Conservation (phyloP, 2,113 vertebrate species). For the Hippocampus comes region DNA sequence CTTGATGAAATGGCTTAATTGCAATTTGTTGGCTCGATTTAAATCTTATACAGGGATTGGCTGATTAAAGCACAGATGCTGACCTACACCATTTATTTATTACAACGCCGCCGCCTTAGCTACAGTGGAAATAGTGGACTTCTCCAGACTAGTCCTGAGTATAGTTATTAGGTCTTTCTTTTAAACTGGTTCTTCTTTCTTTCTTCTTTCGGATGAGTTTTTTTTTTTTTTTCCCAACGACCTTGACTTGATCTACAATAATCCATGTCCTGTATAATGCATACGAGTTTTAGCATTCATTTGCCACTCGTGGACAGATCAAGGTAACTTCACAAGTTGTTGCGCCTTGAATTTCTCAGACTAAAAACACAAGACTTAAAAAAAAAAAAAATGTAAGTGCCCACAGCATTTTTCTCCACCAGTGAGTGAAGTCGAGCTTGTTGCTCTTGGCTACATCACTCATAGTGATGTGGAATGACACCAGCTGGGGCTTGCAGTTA, state of each 20-base stretch:
- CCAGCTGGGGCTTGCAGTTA: conserved; percentile 7
- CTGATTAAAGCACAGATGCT: conserved; percentile 3
- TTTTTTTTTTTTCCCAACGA: too few species aligned
- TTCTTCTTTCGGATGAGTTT: too few species aligned
- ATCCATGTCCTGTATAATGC: too few species aligned
- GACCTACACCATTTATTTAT: not conserved
- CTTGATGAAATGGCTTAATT: conserved; percentile 5
- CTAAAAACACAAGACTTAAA: not conserved
- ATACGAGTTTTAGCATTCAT: too few species aligned
- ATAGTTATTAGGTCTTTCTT: not conserved
- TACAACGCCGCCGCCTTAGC: not conserved
- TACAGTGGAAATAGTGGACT: not conserved
- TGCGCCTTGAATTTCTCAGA: not conserved
- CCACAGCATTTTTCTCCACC: not conserved
- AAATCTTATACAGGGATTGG: not conserved
- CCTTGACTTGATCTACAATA: too few species aligned
- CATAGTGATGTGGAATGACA: conserved; percentile 28
- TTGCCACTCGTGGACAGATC: too few species aligned
- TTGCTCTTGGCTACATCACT: conserved; percentile 20
- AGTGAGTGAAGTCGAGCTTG: conserved; percentile 9
- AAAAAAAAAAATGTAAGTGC: not conserved
- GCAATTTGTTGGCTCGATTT: not conserved
- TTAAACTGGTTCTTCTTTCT: too few species aligned
- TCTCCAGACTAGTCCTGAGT: not conserved
- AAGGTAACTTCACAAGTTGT: too few species aligned